A percentile compares a stretch with the other conserved stretches of the same genome.
Evolutionary conservation across 2,888 invertebrate species (phyloP).

Genomic region (Leucophenga maculata): DNA sequence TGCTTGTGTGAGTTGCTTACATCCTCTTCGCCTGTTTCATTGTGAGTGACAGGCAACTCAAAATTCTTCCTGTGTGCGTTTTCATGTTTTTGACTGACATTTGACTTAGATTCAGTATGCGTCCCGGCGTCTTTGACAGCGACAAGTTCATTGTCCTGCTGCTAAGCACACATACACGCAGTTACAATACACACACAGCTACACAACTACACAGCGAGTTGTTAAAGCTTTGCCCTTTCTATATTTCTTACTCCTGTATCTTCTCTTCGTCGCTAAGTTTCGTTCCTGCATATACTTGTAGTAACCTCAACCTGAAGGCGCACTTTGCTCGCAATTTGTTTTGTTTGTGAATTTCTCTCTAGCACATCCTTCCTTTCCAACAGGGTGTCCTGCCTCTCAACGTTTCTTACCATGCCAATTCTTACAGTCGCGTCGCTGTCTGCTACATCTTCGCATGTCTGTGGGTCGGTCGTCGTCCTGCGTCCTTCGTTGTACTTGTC

Average conservation of each 20-base stretch:
- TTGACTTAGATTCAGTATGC: constrained; percentile 50
- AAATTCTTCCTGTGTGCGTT: constrained; percentile 9
- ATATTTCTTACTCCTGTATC: not conserved
- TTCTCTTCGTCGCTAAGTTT: not conserved
- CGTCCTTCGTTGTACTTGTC: constrained; percentile 33
- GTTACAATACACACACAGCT: constrained; percentile 30
- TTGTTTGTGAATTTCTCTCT: constrained; percentile 57
- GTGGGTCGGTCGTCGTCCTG: too few relatives aligned
- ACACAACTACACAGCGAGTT: constrained; percentile 14
- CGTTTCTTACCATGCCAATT: not conserved
- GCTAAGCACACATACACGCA: constrained; percentile 16
- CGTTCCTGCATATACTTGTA: constrained; percentile 4
- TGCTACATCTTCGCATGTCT: constrained; percentile 35
- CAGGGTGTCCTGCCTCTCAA: not conserved
- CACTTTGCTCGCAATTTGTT: constrained; percentile 66
- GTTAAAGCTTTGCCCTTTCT: too few relatives aligned
- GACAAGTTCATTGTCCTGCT: constrained; percentile 66
- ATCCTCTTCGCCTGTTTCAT: constrained; percentile 20
- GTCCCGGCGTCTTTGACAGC: constrained; percentile 55
- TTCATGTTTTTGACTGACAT: constrained; percentile 58
- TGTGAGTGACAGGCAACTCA: constrained; percentile 22
- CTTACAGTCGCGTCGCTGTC: constrained; percentile 19
- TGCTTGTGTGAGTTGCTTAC: constrained; percentile 48
- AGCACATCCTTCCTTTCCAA: constrained; percentile 26
- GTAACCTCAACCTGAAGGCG: constrained; percentile 49